Conservation (phyloP, 1,140 invertebrate genomes). For the Trichogramma pretiosum region DNA sequence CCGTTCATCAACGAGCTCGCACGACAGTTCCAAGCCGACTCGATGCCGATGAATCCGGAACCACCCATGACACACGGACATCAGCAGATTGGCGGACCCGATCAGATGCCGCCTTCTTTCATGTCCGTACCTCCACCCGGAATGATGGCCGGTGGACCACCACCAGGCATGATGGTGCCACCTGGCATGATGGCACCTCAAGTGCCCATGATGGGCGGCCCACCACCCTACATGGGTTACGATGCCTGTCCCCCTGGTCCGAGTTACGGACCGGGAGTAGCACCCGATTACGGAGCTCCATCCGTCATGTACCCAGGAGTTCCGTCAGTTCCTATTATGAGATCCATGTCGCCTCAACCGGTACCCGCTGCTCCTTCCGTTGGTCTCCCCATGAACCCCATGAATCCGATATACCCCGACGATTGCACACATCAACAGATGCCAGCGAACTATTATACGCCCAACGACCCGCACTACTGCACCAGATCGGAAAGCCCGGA, state of each 20-base stretch:
- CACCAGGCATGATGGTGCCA: background rate
- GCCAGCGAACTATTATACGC: constrained; percentile 1
- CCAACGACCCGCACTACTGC: background rate
- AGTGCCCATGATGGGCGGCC: background rate
- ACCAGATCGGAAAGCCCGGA: constrained; percentile 10
- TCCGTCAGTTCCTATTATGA: background rate
- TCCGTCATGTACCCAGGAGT: constrained; percentile 15
- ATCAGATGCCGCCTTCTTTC: background rate
- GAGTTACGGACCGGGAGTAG: constrained; percentile 27
- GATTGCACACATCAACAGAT: constrained; percentile 1
- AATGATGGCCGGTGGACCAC: constrained; percentile 8
- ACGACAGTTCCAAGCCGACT: constrained; percentile 32
- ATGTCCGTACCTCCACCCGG: background rate
- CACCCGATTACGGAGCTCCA: constrained; percentile 34
- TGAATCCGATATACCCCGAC: constrained; percentile 12
- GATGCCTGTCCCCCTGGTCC: constrained; percentile 9
- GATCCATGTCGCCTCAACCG: constrained; percentile 31
- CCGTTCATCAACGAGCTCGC: constrained; percentile 41
- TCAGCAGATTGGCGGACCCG: background rate
- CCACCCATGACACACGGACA: background rate
- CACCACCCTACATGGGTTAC: constrained; percentile 5
- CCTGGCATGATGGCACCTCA: background rate
- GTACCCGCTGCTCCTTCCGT: too few species aligned
- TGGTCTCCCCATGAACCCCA: too few species aligned
- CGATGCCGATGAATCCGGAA: constrained; percentile 4